Base-by-base conservation (phyloP, 35 echinoderm and acorn worm genomes). In the Ptychodera flava region DNA sequence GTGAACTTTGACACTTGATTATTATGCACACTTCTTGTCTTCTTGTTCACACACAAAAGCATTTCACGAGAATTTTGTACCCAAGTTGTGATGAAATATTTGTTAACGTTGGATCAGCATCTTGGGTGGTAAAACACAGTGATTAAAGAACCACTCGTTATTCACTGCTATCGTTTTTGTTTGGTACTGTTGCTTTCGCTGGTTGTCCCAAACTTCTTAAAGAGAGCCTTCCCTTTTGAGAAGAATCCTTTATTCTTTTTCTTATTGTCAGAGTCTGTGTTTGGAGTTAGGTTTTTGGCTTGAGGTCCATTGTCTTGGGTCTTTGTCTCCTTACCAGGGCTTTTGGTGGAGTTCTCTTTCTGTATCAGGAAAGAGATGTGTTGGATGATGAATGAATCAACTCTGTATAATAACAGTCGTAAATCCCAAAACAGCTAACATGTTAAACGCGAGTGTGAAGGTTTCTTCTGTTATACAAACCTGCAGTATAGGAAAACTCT, bases 211-310 rank as follows among this genome's bases (percentile, higher is more conserved):
- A 99, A 81, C 88, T 99, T 99, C 91, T 99, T 99, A 75, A 99
- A 99, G 27, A 99, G 86, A 15, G 96, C 92, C 33, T 99, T 99
- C 0, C 96, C 96, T 84, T 99, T 99, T 0, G 96, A 99, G 0
- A 99, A 85, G 16, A 99, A 76, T 16, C 96, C 96, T 37, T 99
- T 99, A 52, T 99, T 99, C 88, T 99, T 99, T 82, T 99, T 99
- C 29, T 87, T 79, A 36, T 94, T 93, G 16, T 64, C 45, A 12
- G 45, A 12, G 45, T 64, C 45, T 6, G 6, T 12, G 22, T 6
- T 22, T 12, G 6, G 6, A 6, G 22, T 22, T 64, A 22, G 6
- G 22, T 64, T 64, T 64, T 64, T 64, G 45, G 45, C 45, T n/a
- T n/a, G 79, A 84, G 79, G 31, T 64, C 6, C 45, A 12, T 6